Conservation (phyloP, 2,797 vertebrate genomes). For the Pyrocephalus nanus region DNA sequence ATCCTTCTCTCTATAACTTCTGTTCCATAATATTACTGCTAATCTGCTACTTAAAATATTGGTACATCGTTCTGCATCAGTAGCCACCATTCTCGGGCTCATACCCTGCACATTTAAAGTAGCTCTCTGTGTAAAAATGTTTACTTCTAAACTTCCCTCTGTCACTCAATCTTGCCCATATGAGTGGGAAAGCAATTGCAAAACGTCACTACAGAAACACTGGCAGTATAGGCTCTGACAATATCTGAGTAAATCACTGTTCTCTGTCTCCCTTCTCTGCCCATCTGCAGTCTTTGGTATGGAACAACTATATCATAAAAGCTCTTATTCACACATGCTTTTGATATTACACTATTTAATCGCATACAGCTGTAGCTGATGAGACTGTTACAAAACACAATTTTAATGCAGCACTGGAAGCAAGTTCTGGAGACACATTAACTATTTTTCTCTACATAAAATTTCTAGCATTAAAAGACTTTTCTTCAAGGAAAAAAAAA, state of each 20-base stretch:
- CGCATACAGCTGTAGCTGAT: slow-evolving; percentile 78
- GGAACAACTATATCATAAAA: slow-evolving; percentile 75
- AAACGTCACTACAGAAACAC: not conserved
- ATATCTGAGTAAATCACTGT: slow-evolving; percentile 34
- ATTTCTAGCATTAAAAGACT: slow-evolving; percentile 62
- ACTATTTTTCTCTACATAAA: slow-evolving; percentile 69
- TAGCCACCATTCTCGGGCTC: not conserved
- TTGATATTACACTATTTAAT: slow-evolving; percentile 82
- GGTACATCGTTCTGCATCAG: not conserved
- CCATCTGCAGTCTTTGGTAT: slow-evolving; percentile 70
- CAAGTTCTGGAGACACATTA: slow-evolving; percentile 75
- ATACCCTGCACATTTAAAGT: not conserved
- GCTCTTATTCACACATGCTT: slow-evolving; percentile 78
- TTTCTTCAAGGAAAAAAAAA: slow-evolving; percentile 46
- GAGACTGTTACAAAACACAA: slow-evolving; percentile 78
- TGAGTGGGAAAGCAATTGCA: not conserved
- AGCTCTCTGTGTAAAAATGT: not conserved
- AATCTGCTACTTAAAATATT: not conserved
- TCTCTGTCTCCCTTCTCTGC: slow-evolving; percentile 47
- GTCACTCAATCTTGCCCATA: not conserved
- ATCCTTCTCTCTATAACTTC: not conserved
- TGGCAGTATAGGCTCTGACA: not conserved
- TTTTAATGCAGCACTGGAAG: slow-evolving; percentile 72
- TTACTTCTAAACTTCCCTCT: slow-evolving; percentile 8
- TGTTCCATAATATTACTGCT: not conserved